Percentiles rank a stretch among this genome's conserved stretches.
Evolutionary conservation across 2,113 vertebrate species (phyloP).

Genomic region (Crocuta crocuta): DNA sequence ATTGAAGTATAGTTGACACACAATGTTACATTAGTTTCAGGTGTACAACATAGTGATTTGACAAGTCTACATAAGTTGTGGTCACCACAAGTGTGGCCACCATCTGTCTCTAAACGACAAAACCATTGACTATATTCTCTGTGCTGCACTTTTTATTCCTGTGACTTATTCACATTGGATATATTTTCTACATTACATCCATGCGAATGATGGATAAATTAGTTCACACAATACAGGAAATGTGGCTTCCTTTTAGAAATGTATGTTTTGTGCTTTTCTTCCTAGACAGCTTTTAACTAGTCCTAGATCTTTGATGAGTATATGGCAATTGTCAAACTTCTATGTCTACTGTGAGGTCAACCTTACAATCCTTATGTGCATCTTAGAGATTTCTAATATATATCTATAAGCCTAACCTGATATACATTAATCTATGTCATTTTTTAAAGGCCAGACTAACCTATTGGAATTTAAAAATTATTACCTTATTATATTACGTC

Average conservation of each 20-base stretch:
- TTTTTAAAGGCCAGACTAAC: not conserved
- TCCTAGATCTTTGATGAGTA: not conserved
- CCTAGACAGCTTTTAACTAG: not conserved
- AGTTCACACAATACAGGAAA: not conserved
- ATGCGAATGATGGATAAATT: not conserved
- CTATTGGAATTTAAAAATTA: constrained; percentile 47
- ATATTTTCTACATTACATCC: not conserved
- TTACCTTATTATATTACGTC: constrained; percentile 98
- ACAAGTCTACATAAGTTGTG: not conserved
- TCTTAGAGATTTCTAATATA: constrained; percentile 17
- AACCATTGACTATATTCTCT: not conserved
- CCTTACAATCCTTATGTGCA: not conserved
- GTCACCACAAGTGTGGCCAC: not conserved
- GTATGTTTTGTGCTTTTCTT: not conserved
- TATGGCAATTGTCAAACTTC: not conserved
- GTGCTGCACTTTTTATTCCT: not conserved
- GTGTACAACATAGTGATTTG: not conserved
- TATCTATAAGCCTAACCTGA: not conserved
- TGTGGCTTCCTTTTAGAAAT: not conserved
- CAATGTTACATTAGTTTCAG: not conserved
- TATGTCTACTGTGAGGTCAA: not conserved
- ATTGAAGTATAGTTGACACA: not conserved
- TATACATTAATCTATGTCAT: not conserved
- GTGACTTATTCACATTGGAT: not conserved
- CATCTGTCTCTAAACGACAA: not conserved